Evolutionary conservation across 2,888 invertebrate species (phyloP), one percentile per base, ranked within the genome.

Genomic region (Agrochola macilenta): DNA sequence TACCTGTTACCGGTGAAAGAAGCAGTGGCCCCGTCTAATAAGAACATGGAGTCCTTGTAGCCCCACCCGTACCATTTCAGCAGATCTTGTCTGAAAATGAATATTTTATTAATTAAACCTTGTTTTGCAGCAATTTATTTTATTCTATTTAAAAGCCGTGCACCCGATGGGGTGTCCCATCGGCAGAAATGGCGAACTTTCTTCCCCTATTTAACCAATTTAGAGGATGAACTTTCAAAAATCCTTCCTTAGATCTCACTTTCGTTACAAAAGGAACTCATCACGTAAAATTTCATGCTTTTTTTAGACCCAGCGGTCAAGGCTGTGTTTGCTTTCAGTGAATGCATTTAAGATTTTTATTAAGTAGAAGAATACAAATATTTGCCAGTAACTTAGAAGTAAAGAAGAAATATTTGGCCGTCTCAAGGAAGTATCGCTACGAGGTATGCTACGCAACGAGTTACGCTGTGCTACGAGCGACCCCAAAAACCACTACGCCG

Each of bases 11-110:
- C 99, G 4, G 98, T 98, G 93, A 99, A 99, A 3, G 74, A 76
- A 0, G 98, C 97, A n/a, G 97, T 94, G 8, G 97, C 96, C 82
- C 97, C 97, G 77, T 98, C 96, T 11, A 98, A 92, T 72, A 97
- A 94, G 94, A 99, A 99, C 94, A 97, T 97, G 0, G 99, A 99
- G 95, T 99, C 99, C 86, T 98, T 98, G 97, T 99, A 99, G n/a
- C 99, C 99, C 99, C 99, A 99, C 39, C 99, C 99, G 96, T 99
- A 99, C 99, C 99, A 99, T 97, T 99, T 99, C 71, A 99, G 96
- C 57, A 99, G 94, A 74, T 99, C 98, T 95, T 99, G 99, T 90
- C 99, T 99, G 96, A 77, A 85, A 84, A 66, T 7, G 0, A 64
- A 75, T 20, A 58, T 7, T 23, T 5, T 23, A 23, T 20, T 26